These are phyloP conservation scores for Cephonodes hylas DNA, from an alignment of 2,888 invertebrate genomes.

Conservation along the genomic window DNA sequence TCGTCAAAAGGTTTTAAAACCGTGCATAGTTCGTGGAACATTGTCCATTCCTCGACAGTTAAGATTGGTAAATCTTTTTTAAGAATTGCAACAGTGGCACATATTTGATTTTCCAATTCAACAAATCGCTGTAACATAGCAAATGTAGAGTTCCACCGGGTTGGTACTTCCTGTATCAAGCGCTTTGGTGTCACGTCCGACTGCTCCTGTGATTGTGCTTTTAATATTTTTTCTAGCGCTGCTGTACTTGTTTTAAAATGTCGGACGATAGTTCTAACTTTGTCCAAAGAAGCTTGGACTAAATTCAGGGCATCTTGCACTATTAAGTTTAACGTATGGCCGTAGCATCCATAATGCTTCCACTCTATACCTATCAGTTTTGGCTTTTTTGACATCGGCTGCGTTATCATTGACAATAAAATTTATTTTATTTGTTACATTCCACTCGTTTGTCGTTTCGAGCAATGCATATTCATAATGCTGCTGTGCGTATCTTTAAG, in stretches of 20 bases:
- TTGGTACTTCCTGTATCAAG: slow-evolving; percentile 13
- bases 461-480: background rate
- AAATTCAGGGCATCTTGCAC: slow-evolving; percentile 20
- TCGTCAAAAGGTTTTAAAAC: slow-evolving; percentile 21
- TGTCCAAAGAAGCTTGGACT: slow-evolving; percentile 15
- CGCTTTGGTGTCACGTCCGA: background rate
- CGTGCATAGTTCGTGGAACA: slow-evolving; percentile 18
- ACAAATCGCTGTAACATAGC: slow-evolving; percentile 20
- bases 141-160: slow-evolving; percentile 19
- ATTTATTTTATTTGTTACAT: background rate
- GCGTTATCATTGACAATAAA: background rate
- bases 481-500: background rate
- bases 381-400: background rate
- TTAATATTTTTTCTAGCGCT: slow-evolving; percentile 21
- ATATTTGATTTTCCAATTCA: slow-evolving; percentile 15
- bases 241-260: slow-evolving; percentile 22
- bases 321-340: slow-evolving; percentile 29
- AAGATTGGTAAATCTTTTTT: slow-evolving; percentile 17
- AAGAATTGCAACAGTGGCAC: slow-evolving; percentile 6
- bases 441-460: background rate
- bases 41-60: slow-evolving; percentile 19
- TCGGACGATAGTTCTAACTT: slow-evolving; percentile 23
- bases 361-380: background rate
- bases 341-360: slow-evolving; percentile 29
- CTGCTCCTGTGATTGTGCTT: slow-evolving; percentile 13